Conservation (phyloP, 2,113 vertebrate genomes). For the Bothrops jararaca region DNA sequence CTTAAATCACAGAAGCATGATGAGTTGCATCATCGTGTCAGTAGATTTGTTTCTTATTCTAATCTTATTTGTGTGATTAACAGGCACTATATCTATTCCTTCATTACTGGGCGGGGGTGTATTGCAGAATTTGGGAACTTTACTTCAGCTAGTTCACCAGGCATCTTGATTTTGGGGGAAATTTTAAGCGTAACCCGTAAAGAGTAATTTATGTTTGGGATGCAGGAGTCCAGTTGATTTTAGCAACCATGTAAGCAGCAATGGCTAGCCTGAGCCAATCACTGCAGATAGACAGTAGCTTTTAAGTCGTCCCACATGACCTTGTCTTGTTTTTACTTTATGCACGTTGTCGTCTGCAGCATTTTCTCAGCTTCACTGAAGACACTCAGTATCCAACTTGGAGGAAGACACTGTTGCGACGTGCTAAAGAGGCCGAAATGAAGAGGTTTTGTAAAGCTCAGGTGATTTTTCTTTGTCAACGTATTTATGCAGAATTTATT, state of each 20-base stretch:
- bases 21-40: background rate
- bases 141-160: background rate
- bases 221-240: background rate
- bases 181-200: background rate
- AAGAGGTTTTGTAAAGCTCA: slow-evolving; percentile 86
- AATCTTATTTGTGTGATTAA: background rate
- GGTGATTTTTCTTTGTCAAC: slow-evolving; percentile 61
- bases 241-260: background rate
- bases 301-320: background rate
- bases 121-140: background rate
- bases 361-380: slow-evolving; percentile 40
- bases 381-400: slow-evolving; percentile 74
- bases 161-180: background rate
- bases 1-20: background rate
- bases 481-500: background rate
- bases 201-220: background rate
- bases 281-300: background rate
- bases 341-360: slow-evolving; percentile 6
- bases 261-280: background rate
- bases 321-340: background rate
- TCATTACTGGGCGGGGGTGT: background rate
- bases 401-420: slow-evolving; percentile 77
- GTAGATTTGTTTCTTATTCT: background rate
- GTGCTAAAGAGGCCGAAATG: slow-evolving; percentile 78
- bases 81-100: background rate